Base-by-base conservation (phyloP, 2,888 invertebrate genomes). In the Acrocyrtus sp. region DNA sequence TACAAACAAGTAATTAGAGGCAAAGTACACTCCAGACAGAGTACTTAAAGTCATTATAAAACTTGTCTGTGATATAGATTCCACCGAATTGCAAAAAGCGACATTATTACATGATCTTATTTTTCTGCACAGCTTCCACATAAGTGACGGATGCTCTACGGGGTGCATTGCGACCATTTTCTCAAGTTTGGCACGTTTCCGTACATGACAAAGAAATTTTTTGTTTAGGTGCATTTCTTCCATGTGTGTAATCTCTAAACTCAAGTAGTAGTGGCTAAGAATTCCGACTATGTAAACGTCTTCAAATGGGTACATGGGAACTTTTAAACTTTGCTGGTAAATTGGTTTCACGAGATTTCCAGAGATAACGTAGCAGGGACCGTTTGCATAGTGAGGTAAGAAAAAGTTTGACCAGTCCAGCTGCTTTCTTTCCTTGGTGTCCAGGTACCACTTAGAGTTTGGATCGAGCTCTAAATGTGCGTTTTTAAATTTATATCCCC, bases 251-350 rank as follows among this genome's bases (percentile, higher is more conserved):
- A 75, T 66, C n/a, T 21, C 12, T 27, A 75, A 43, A 24, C 58
- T 56, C 8, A 75, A 60, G 3, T 53, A 12, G n/a, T 63, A 34
- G 24, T 57, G 48, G 1, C 67, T 72, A 10, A 75, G 48, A 45
- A 75, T 56, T n/a, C 75, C 75, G 1, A 66, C 45, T 4, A 75
- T 15, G 21, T 72, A 75, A 8, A 75, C 75, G 41, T 75, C 75
- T 50, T 75, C 75, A 41, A 75, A 72, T 8, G 70, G 75, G 26
- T 56, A 67, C 10, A 75, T 57, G 4, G 75, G 72, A 12, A 72
- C 67, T 17, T 29, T 48, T 27, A 75, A 72, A 48, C 72, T 72
- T 1, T 60, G 22, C 17, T 57, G 56, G n/a, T 72, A 75, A 27
- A 75, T 47, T 4, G 19, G 4, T 5, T 24, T 27, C 24, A 75